Conservation (phyloP, 2,797 vertebrate genomes). For the Spinibarbus caldwelli region DNA sequence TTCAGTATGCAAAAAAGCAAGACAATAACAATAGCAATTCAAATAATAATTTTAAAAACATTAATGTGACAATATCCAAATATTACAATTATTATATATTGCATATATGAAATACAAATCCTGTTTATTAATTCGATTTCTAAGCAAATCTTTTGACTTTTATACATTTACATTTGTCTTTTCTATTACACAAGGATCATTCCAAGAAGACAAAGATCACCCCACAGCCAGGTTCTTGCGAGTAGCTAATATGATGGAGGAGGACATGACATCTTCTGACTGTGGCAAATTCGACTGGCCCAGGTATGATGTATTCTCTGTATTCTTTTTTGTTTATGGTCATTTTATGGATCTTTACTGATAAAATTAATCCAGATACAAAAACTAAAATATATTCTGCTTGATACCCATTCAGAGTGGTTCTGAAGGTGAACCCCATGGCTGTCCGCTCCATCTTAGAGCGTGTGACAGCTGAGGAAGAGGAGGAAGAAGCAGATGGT, state of each 20-base stretch:
- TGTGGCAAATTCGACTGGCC: constrained; percentile 96
- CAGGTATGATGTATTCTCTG: constrained; percentile 74
- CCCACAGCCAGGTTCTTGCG: constrained; percentile 83
- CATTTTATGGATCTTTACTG: neutral
- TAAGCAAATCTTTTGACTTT: neutral
- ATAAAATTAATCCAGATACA: neutral
- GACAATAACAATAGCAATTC: neutral
- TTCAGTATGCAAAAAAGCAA: neutral
- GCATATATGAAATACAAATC: too few species aligned
- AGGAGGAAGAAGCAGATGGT: constrained; percentile 84
- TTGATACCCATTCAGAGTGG: constrained; percentile 78
- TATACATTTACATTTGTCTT: neutral
- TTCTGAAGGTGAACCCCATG: constrained; percentile 93
- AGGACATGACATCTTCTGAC: constrained; percentile 89
- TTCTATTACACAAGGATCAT: constrained; percentile 78
- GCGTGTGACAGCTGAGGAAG: constrained; percentile 89
- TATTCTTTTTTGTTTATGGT: neutral
- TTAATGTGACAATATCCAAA: neutral
- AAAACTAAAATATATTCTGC: constrained; percentile 27
- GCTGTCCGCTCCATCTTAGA: constrained; percentile 96
- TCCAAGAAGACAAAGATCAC: constrained; percentile 86
- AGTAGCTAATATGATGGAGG: constrained; percentile 90
- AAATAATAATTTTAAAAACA: neutral
- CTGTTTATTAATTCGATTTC: neutral
- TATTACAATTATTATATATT: neutral